Evolutionary conservation across 1,140 invertebrate species (phyloP).

Genomic region (Zaprionus gabonicus): DNA sequence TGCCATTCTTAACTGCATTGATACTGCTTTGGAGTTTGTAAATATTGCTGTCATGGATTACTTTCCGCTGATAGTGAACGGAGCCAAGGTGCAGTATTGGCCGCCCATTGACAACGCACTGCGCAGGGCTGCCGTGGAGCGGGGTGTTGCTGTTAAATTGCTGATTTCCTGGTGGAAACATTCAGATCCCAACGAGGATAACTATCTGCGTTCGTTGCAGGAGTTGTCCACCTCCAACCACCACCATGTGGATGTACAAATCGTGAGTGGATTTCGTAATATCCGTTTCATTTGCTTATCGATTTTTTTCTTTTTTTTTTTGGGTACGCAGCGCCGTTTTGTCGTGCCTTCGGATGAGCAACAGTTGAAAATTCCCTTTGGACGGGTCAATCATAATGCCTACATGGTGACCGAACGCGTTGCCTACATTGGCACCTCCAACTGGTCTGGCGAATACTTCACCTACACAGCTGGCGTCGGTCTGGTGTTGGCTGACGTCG

Average conservation of each 20-base stretch:
- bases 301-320: slow-evolving; percentile 1
- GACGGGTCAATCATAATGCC: slow-evolving; percentile 98
- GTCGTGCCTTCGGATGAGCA: slow-evolving; percentile 90
- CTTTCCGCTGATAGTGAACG: slow-evolving; percentile 91
- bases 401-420: slow-evolving; percentile 98
- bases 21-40: slow-evolving; percentile 93
- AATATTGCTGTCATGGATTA: slow-evolving; percentile 99
- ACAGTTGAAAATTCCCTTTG: slow-evolving; percentile 94
- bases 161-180: slow-evolving; percentile 96
- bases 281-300: neutral
- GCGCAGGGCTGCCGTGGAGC: slow-evolving; percentile 91
- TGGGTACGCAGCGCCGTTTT: slow-evolving; percentile 86
- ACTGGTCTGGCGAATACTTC: slow-evolving; percentile 99
- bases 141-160: slow-evolving; percentile 90
- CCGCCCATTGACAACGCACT: slow-evolving; percentile 96
- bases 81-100: slow-evolving; percentile 89
- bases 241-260: slow-evolving; percentile 90
- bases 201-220: slow-evolving; percentile 92
- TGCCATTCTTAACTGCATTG: slow-evolving; percentile 93
- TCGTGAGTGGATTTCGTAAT: slow-evolving; percentile 87
- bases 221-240: slow-evolving; percentile 88
- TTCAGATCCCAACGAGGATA: slow-evolving; percentile 89
- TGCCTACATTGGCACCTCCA: slow-evolving; percentile 98
- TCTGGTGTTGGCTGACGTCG: slow-evolving; percentile 87
- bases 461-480: slow-evolving; percentile 94